Base-by-base conservation (phyloP, 2,113 vertebrate species). In the Myanophis thanlyinensis region DNA sequence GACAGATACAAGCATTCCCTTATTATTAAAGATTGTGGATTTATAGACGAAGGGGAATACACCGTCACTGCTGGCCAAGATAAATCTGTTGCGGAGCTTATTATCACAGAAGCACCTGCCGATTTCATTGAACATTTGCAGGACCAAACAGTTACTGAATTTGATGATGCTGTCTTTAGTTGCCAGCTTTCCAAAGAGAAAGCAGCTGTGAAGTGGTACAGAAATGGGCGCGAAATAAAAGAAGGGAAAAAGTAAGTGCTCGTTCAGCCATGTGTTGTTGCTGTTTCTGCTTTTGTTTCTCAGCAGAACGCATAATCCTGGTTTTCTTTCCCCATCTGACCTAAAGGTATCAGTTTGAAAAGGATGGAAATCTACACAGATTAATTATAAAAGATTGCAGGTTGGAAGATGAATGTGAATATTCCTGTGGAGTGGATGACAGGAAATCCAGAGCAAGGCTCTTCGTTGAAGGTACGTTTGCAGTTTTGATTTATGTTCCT, bases 381-480 rank as follows among this genome's bases (percentile, higher is more conserved):
- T 98, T 99, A 95, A 97, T 98, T 93, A 97, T 99, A 96, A 99
- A 98, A 95, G 98, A 98, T 88, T 99, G 99, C 95, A 97, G 99
- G 96, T 98, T 98, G 67, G 98, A 99, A 91, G 99, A 99, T 96
- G 99, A 99, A 92, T 99, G 99, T 97, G 99, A 99, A 98, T 99
- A 99, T 91, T 98, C 99, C 92, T 99, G 99, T 94, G 99, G 99
- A 18, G 97, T 98, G n/a, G 99, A 99, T 49, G 99, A 99, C 93
- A 98, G 98, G 92, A 98, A 98, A 96, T 98, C 98, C 54, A 98
- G 98, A 95, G 99, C 99, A n/a, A 98, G 98, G 84, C 99, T 99
- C 90, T 99, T 99, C 95, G 99, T 99, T 94, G 99, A 99, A 98
- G 99, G 99, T 98, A 96, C 52, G 44, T 90, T 51, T 91, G 93